These are phyloP conservation scores for Delia radicum DNA, from an alignment of 1,140 invertebrate genomes.

Conservation along the genomic window DNA sequence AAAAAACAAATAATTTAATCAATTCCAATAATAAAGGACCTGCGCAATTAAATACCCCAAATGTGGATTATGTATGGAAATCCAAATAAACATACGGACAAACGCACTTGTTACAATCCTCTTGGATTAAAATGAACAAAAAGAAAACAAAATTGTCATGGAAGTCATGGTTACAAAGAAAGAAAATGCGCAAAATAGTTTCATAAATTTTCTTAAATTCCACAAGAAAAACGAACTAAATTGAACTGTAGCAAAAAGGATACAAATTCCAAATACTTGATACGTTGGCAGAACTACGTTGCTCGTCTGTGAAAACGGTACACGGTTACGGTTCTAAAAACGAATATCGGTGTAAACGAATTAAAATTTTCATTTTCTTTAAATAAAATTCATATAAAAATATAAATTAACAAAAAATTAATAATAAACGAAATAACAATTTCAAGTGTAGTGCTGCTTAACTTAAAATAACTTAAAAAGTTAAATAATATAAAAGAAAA, in stretches of 20 bases:
- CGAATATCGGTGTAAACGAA: neutral
- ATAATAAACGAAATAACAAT: neutral
- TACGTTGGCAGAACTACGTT: conserved; percentile 13
- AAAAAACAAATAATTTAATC: neutral
- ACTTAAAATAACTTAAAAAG: neutral
- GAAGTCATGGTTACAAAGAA: conserved; percentile 1
- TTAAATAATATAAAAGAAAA: neutral
- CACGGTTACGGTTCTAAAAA: conserved; percentile 10
- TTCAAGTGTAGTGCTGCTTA: neutral
- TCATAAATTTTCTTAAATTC: conserved; percentile 13
- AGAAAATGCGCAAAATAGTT: conserved; percentile 9
- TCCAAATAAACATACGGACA: neutral
- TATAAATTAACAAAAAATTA: conserved; percentile 1
- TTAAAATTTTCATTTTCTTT: neutral
- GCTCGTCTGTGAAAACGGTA: conserved; percentile 21
- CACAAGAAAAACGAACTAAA: neutral
- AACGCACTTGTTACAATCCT: conserved; percentile 15
- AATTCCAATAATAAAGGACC: conserved; percentile 1
- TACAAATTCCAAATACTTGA: neutral
- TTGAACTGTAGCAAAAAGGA: neutral
- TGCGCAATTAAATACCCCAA: neutral
- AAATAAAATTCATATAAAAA: neutral
- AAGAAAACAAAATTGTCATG: neutral
- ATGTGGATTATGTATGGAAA: conserved; percentile 10
- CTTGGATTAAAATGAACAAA: neutral